Base-by-base conservation (phyloP, 2,113 vertebrate species). In the Tetrax tetrax region DNA sequence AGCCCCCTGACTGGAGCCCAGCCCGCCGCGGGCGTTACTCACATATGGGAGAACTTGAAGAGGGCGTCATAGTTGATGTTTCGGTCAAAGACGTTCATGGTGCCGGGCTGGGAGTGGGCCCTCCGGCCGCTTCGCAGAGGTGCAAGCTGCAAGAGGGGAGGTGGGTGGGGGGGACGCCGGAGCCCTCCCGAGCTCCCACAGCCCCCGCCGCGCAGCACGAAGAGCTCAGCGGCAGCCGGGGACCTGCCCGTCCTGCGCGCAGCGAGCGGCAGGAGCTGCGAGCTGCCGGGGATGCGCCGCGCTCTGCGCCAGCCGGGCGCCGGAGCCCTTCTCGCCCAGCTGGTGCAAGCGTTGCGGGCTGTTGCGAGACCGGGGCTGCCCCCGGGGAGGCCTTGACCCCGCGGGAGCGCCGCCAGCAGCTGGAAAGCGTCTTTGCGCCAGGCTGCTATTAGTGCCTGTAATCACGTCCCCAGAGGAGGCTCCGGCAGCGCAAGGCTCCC, bases 41-140 rank as follows among this genome's bases (percentile, higher is more conserved):
- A 99, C 99, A 99, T 99, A 84, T 99, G 99, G 90, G 99, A 99
- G 93, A 99, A 99, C 95, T 99, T 99, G 69, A 99, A 98, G 87
- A 99, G 98, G 1, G 99, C 98, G 2, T 99, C 98, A 4, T 99
- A 96, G 97, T 99, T 99, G 96, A 99, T 99, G 98, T 97, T 99
- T 85, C 99, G 98, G 95, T 99, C 99, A 38, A 99, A 99, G 94
- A 98, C 80, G 92, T 99, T 99, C 99, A 99, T 99, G 93, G 87
- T 98, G 97, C 86, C 29, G 4, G 78, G 68, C 43, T 69, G 80
- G 70, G 69, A 74, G 41, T 16, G 87, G 83, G 50, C 87, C 86
- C 89, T 43, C 87, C 2, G 86, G 95, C 93, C 38, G 2, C 94
- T 81, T 65, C 66, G 24, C 57, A 57, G 45, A 74, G 90, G 54